phyloP scores from a whole-genome alignment of 2,888 invertebrate species.

The Heteropelma amictum region DNA sequence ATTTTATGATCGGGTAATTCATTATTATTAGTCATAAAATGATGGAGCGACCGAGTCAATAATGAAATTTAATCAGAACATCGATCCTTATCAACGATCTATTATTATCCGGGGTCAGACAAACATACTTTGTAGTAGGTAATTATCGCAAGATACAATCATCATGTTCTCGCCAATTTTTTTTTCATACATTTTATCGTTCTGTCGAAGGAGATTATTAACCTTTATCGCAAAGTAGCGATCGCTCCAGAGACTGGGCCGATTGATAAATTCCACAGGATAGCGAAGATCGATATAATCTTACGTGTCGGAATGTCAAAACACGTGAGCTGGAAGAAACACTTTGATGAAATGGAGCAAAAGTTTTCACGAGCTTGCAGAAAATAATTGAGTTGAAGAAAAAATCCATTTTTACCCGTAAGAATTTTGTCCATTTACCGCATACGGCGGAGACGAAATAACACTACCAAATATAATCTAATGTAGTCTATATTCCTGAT shows the following conservation, averaged over 20 bases:
- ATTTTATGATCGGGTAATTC: constrained; percentile 23
- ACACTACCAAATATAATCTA: too few relatives aligned
- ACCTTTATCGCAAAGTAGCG: constrained; percentile 26
- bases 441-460: too few relatives aligned
- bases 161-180: not conserved
- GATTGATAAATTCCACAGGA: constrained; percentile 20
- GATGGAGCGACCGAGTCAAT: constrained; percentile 33
- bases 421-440: too few relatives aligned
- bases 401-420: too few relatives aligned
- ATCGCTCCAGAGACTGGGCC: constrained; percentile 12
- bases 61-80: constrained; percentile 42
- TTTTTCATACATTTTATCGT: not conserved
- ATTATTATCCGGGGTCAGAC: constrained; percentile 29
- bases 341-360: too few relatives aligned
- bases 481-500: too few relatives aligned
- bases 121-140: not conserved
- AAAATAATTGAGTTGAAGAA: too few relatives aligned
- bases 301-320: too few relatives aligned
- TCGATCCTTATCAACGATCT: constrained; percentile 38
- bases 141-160: constrained; percentile 13
- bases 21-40: constrained; percentile 11
- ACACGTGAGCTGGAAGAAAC: too few relatives aligned
- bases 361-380: too few relatives aligned
- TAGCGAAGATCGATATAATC: constrained; percentile 9
- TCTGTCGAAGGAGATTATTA: not conserved